A percentile compares a stretch with the other conserved stretches of the same genome.
phyloP scores from a whole-genome alignment of 1,140 invertebrate genomes.

The Trichonephila inaurata region DNA sequence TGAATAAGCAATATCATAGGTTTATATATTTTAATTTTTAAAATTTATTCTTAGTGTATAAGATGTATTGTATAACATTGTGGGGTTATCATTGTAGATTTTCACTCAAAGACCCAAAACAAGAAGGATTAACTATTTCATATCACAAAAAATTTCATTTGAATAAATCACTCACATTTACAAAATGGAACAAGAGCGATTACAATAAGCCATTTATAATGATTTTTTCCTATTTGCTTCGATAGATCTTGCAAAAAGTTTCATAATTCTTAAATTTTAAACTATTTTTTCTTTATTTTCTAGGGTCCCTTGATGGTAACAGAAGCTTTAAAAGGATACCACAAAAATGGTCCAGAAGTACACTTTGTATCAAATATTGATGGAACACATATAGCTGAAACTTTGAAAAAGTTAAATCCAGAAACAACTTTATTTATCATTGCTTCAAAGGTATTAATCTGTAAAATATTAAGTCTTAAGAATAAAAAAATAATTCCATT shows the following conservation, averaged over 20 bases:
- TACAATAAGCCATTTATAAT: background rate
- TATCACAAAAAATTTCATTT: too few relatives aligned
- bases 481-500: too few relatives aligned
- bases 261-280: too few relatives aligned
- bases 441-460: conserved; percentile 91
- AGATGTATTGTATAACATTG: background rate
- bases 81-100: too few relatives aligned
- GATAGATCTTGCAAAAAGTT: too few relatives aligned
- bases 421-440: conserved; percentile 99
- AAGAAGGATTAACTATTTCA: too few relatives aligned
- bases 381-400: conserved; percentile 98
- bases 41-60: background rate
- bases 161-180: too few relatives aligned
- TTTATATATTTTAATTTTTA: too few relatives aligned
- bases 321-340: conserved; percentile 96
- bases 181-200: too few relatives aligned
- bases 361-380: conserved; percentile 99
- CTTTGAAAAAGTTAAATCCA: conserved; percentile 93
- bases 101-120: too few relatives aligned
- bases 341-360: conserved; percentile 87
- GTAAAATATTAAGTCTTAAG: too few relatives aligned
- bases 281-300: background rate
- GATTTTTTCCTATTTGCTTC: too few relatives aligned
- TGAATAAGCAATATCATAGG: background rate
- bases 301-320: conserved; percentile 99